A percentile compares a stretch with the other conserved stretches of the same genome.
phyloP scores from a whole-genome alignment of 2,797 vertebrate species.

The Momotus momota region DNA sequence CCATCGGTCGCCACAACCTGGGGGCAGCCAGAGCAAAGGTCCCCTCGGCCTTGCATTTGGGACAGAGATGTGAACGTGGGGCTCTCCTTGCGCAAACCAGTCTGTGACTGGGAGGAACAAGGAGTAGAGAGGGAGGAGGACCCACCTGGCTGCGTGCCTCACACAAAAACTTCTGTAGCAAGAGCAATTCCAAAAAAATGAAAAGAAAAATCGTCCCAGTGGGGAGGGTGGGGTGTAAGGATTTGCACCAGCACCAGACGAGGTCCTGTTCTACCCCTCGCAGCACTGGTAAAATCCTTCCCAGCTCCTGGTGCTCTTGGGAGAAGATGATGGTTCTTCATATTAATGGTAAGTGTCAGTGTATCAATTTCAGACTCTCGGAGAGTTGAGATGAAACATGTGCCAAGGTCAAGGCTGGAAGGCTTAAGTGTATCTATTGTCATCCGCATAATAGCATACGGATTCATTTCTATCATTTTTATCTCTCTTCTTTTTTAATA shows the following conservation, averaged over 20 bases:
- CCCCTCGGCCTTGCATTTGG: fast-evolving
- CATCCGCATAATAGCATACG: constrained; percentile 64
- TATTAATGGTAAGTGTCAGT: constrained; percentile 67
- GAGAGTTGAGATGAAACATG: constrained; percentile 67
- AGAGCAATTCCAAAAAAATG: fast-evolving
- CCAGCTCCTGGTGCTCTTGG: neutral
- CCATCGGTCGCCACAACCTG: fast-evolving
- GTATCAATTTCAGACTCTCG: constrained; percentile 63
- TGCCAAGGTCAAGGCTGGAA: constrained; percentile 73
- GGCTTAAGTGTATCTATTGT: constrained; percentile 76
- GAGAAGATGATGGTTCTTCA: constrained; percentile 52
- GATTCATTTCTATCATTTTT: constrained; percentile 75
- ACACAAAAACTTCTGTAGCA: fast-evolving
- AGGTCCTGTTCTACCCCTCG: neutral
- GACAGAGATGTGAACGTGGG: fast-evolving
- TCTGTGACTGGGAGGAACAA: neutral
- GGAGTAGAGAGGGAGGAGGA: neutral
- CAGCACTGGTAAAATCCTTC: neutral
- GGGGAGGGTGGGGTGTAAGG: fast-evolving
- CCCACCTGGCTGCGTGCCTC: fast-evolving
- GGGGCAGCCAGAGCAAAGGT: neutral
- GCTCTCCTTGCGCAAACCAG: neutral
- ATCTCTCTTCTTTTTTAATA: constrained; percentile 72
- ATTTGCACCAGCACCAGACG: neutral
- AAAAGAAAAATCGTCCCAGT: fast-evolving